Conservation (phyloP, 2,113 vertebrate species). For the Tetraodon nigroviridis region DNA sequence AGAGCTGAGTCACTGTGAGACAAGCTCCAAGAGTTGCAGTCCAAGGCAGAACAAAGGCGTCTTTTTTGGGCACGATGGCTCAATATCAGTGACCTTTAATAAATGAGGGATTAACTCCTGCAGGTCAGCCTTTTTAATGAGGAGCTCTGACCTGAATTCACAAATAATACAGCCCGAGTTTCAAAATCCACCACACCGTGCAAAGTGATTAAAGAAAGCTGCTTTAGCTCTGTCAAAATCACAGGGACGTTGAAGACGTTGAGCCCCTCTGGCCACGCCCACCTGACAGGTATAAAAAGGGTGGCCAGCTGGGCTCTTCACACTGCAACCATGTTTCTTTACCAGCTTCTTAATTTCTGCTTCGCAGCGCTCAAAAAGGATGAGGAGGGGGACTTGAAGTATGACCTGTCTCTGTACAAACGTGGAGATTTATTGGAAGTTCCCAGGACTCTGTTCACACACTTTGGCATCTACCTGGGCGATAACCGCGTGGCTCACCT, state of each 20-base stretch:
- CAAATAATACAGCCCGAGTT: constrained; percentile 26
- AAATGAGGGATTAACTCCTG: constrained; percentile 25
- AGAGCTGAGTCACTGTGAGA: constrained; percentile 44
- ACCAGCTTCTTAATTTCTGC: constrained; percentile 63
- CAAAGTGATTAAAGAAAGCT: constrained; percentile 57
- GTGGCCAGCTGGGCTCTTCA: background rate
- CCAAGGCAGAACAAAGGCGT: constrained; percentile 16
- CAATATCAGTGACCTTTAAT: constrained; percentile 29
- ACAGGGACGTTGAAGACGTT: constrained; percentile 24
- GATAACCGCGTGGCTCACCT: constrained; percentile 89
- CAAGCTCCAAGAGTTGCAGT: background rate
- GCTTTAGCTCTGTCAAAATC: constrained; percentile 48
- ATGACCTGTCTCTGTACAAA: constrained; percentile 76
- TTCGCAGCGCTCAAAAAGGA: constrained; percentile 44
- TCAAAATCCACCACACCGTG: constrained; percentile 24
- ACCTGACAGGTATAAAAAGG: constrained; percentile 39
- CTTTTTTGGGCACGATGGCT: constrained; percentile 16
- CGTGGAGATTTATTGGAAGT: constrained; percentile 90
- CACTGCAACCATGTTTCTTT: constrained; percentile 60
- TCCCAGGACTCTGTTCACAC: constrained; percentile 86
- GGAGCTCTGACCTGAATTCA: constrained; percentile 30
- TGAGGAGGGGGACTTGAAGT: constrained; percentile 36
- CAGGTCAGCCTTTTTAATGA: constrained; percentile 14
- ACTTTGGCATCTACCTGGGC: constrained; percentile 94
- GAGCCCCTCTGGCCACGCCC: constrained; percentile 33